Conservation (phyloP, 2,113 vertebrate species). For the Halcyon senegalensis region DNA sequence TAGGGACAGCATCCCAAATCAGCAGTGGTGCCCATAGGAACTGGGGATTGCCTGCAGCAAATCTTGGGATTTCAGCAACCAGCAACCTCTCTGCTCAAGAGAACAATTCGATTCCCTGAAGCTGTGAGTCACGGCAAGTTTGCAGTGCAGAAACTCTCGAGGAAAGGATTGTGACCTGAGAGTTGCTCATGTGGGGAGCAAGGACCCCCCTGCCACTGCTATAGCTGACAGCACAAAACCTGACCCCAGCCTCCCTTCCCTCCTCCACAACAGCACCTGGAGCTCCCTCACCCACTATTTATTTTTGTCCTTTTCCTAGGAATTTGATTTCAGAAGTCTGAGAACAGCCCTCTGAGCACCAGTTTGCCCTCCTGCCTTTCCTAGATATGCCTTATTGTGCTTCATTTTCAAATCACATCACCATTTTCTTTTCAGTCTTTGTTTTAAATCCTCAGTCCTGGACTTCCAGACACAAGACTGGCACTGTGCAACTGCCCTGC, state of each 20-base stretch:
- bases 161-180: neutral
- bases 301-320: neutral
- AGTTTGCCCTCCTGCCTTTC: neutral
- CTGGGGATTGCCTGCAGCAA: neutral
- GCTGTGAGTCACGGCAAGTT: neutral
- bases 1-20: neutral
- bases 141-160: neutral
- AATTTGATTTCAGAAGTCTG: neutral
- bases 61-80: neutral
- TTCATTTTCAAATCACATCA: neutral
- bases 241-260: neutral
- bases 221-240: neutral
- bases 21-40: accelerated
- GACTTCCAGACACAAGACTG: neutral
- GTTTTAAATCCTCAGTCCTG: neutral
- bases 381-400: neutral
- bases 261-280: accelerated
- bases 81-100: neutral
- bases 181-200: accelerated
- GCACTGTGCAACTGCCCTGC: neutral
- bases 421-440: constrained; percentile 27
- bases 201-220: accelerated
- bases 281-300: neutral
- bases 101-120: neutral
- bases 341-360: neutral